Percentiles rank a stretch among this genome's conserved stretches.
Conservation (phyloP, 2,888 invertebrate genomes). For the Plebejus argus region DNA sequence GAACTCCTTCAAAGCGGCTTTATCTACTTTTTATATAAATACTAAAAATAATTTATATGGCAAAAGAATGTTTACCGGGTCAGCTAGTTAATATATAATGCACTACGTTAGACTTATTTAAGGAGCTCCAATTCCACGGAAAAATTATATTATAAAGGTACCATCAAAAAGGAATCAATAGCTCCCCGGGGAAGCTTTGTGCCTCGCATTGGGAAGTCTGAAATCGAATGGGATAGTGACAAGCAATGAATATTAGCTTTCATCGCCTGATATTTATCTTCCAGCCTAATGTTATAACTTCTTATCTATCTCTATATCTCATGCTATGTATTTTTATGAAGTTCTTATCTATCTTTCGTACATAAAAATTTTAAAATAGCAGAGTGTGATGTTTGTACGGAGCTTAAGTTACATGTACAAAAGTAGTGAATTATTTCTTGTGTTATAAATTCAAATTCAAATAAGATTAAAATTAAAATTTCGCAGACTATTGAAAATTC, state of each 20-base stretch:
- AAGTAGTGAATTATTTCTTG: not conserved
- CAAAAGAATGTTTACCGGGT: too few species aligned
- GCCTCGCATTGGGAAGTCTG: constrained; percentile 13
- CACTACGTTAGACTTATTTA: not conserved
- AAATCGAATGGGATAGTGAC: constrained; percentile 4
- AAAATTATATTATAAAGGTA: constrained; percentile 15
- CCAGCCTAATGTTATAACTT: not conserved
- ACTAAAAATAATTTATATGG: too few species aligned
- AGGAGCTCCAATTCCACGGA: not conserved
- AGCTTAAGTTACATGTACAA: not conserved
- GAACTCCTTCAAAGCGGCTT: too few species aligned
- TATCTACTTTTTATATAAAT: too few species aligned
- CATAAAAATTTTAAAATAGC: not conserved
- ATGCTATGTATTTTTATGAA: not conserved
- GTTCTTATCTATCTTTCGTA: not conserved
- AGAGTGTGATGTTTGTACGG: not conserved
- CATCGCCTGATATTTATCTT: not conserved
- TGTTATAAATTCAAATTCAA: too few species aligned
- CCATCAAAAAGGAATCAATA: constrained; percentile 24
- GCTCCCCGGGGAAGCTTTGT: constrained; percentile 14
- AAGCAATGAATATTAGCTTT: constrained; percentile 19
- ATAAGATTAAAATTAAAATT: too few species aligned
- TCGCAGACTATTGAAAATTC: too few species aligned
- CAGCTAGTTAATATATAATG: not conserved
- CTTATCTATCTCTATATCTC: too few species aligned